Evolutionary conservation across 2,888 invertebrate species (phyloP).

Genomic region (Aleiodes testaceus): DNA sequence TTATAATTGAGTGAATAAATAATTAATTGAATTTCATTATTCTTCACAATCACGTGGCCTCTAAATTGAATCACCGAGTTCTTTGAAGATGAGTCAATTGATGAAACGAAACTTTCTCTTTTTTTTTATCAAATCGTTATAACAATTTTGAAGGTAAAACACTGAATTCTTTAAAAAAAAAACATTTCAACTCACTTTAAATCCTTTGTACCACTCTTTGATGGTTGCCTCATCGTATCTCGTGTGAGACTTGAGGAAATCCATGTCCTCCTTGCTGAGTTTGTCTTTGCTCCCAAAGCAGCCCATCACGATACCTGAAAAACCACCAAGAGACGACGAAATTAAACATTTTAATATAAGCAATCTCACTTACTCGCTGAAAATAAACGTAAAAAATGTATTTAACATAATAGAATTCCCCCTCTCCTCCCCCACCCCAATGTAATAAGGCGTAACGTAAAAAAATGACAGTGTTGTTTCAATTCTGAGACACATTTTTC

Average conservation of each 20-base stretch:
- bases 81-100: too few species aligned
- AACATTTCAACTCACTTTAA: slow-evolving; percentile 85
- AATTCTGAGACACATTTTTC: neutral
- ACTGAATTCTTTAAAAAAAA: neutral
- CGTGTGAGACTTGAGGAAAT: slow-evolving; percentile 98
- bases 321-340: slow-evolving; percentile 47
- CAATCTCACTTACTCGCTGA: neutral
- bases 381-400: neutral
- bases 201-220: slow-evolving; percentile 99
- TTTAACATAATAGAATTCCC: neutral
- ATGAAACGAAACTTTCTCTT: too few species aligned
- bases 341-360: neutral
- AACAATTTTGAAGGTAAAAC: too few species aligned
- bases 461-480: slow-evolving; percentile 13
- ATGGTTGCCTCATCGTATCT: slow-evolving; percentile 99
- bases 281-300: slow-evolving; percentile 97
- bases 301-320: slow-evolving; percentile 81
- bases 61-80: too few species aligned
- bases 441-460: neutral
- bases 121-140: too few species aligned
- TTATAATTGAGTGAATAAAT: too few species aligned
- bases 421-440: neutral
- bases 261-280: slow-evolving; percentile 98
- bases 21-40: neutral
- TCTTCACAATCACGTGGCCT: neutral